Percentiles rank a stretch among this genome's conserved stretches.
These are phyloP conservation scores for Phoxinus dragarum DNA, from an alignment of 2,797 vertebrate genomes.

Conservation along the genomic window DNA sequence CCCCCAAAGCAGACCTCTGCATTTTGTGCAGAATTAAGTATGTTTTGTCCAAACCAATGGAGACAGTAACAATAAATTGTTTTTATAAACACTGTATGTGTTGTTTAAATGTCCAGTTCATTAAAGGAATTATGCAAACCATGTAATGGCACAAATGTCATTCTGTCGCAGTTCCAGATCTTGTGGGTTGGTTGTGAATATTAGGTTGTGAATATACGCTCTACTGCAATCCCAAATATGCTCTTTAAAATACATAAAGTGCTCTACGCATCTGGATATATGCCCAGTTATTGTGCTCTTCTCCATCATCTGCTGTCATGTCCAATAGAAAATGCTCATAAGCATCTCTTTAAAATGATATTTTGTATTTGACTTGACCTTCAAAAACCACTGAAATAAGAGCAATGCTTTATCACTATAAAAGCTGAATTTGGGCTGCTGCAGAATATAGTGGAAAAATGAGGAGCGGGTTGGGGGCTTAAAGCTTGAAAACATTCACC, in stretches of 20 bases:
- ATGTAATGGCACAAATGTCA: background rate
- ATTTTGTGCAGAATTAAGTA: background rate
- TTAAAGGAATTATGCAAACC: background rate
- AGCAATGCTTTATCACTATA: constrained; percentile 35
- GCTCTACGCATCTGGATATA: background rate
- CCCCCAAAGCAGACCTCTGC: background rate
- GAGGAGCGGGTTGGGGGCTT: constrained; percentile 6
- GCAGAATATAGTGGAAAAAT: constrained; percentile 40
- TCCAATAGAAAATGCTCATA: background rate
- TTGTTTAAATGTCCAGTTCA: background rate
- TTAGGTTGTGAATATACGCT: background rate
- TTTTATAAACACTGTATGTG: background rate
- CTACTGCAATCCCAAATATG: constrained; percentile 8
- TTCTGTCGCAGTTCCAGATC: background rate
- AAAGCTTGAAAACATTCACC: constrained; percentile 49
- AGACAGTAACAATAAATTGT: background rate
- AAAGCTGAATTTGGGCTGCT: constrained; percentile 39
- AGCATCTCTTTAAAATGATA: constrained; percentile 10
- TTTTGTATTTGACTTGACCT: constrained; percentile 19
- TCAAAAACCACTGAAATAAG: background rate
- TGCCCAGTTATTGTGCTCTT: background rate
- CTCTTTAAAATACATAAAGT: constrained; percentile 8
- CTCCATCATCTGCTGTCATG: constrained; percentile 3
- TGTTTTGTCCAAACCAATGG: background rate
- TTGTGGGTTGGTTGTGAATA: background rate